Percentiles rank a stretch among this genome's conserved stretches.
Evolutionary conservation across 2,797 vertebrate genomes (phyloP).

Genomic region (Sorex maritimensis): DNA sequence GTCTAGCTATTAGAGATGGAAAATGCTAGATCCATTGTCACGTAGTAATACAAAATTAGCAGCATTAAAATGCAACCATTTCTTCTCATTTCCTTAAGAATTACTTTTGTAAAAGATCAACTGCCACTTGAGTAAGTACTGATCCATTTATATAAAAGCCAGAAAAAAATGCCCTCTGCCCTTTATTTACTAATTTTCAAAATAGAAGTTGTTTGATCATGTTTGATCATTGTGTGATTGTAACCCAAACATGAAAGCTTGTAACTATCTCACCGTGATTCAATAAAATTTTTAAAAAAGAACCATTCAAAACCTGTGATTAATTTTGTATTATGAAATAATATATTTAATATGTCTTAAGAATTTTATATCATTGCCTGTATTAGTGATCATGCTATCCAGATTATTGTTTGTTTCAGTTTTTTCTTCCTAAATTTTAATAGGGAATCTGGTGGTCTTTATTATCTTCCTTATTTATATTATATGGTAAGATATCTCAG

Average conservation of each 20-base stretch:
- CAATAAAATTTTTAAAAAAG: no score
- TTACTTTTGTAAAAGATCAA: neutral
- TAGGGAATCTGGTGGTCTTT: neutral
- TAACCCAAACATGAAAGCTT: no score
- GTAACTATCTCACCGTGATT: no score
- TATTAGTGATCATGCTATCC: neutral
- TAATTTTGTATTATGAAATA: constrained; percentile 20
- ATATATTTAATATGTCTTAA: neutral
- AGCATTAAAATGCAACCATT: neutral
- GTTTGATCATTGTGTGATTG: no score
- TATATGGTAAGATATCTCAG: neutral
- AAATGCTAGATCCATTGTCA: neutral
- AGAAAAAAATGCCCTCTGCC: neutral
- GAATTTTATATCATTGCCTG: neutral
- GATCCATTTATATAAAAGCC: neutral
- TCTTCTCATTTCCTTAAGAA: constrained; percentile 15
- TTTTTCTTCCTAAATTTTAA: neutral
- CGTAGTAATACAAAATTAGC: neutral
- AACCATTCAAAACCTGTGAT: neutral
- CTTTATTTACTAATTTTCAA: constrained; percentile 9
- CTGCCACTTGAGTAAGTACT: neutral
- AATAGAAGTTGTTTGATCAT: no score
- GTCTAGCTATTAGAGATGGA: neutral
- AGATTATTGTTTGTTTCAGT: neutral
- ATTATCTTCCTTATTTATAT: neutral